These are phyloP conservation scores for Sepioteuthis lessoniana DNA, from an alignment of 2,888 invertebrate genomes.

Conservation along the genomic window DNA sequence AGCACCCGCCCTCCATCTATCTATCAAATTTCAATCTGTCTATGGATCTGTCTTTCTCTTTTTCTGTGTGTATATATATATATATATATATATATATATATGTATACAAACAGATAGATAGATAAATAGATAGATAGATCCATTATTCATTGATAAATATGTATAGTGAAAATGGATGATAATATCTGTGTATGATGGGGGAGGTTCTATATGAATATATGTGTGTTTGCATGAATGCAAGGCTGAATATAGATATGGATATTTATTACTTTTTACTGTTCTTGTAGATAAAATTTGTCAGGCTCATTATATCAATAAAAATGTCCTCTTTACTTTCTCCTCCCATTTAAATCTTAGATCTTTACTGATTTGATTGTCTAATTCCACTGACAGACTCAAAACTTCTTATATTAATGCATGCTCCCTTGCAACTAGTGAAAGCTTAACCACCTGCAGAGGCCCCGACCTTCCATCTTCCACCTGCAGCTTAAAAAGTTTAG, in stretches of 20 bases:
- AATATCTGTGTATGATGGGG: neutral
- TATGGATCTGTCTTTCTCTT: neutral
- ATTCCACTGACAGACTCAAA: neutral
- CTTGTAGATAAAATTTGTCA: neutral
- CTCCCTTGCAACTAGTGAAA: neutral
- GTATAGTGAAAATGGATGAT: neutral
- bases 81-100: neutral
- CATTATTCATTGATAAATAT: neutral
- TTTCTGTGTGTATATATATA: neutral
- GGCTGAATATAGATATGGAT: neutral
- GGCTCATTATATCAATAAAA: neutral
- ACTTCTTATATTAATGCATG: neutral
- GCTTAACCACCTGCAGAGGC: neutral
- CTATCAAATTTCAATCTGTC: too few species aligned
- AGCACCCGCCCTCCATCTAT: too few species aligned
- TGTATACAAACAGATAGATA: neutral
- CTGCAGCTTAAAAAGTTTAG: neutral
- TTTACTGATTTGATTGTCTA: neutral
- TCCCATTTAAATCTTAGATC: slow-evolving; percentile 8
- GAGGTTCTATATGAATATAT: too few species aligned
- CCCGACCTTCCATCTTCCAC: neutral
- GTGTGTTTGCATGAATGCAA: too few species aligned
- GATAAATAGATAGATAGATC: neutral
- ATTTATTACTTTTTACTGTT: neutral
- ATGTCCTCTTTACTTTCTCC: slow-evolving; percentile 23